Conservation (phyloP, 2,888 invertebrate genomes). For the Aromia moschata region DNA sequence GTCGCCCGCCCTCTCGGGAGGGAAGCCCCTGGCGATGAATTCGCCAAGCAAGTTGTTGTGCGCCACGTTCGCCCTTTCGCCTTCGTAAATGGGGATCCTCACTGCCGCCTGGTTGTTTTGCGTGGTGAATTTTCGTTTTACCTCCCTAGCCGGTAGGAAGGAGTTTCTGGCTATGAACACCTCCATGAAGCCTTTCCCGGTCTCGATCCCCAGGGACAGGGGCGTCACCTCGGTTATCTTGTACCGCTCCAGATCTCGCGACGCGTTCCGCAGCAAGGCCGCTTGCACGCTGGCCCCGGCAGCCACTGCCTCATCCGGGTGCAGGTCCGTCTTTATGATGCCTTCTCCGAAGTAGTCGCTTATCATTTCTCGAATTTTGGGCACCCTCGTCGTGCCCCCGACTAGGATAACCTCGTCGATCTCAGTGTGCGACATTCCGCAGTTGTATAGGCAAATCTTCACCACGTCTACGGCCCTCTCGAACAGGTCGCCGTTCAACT, state of each 20-base stretch:
- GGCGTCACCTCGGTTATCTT: slow-evolving; percentile 45
- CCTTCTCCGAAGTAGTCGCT: slow-evolving; percentile 39
- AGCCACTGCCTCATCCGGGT: slow-evolving; percentile 51
- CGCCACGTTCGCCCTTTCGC: slow-evolving; percentile 34
- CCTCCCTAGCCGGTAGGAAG: slow-evolving; percentile 31
- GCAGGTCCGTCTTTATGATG: slow-evolving; percentile 39
- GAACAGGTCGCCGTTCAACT: slow-evolving; percentile 36
- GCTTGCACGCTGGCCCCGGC: slow-evolving; percentile 50
- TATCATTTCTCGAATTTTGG: slow-evolving; percentile 44
- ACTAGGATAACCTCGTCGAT: slow-evolving; percentile 48
- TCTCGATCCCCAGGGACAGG: slow-evolving; percentile 43
- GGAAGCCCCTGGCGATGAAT: slow-evolving; percentile 32
- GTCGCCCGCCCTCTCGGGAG: slow-evolving; percentile 31
- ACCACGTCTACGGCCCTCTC: slow-evolving; percentile 39
- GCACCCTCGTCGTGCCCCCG: slow-evolving; percentile 50
- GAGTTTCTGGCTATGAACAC: slow-evolving; percentile 43
- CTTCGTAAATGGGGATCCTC: slow-evolving; percentile 37
- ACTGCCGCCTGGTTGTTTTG: slow-evolving; percentile 36
- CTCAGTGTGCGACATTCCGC: slow-evolving; percentile 32
- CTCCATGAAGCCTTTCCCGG: slow-evolving; percentile 37
- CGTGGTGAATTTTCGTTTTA: slow-evolving; percentile 22
- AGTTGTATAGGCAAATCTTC: slow-evolving; percentile 37
- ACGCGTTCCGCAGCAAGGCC: slow-evolving; percentile 32
- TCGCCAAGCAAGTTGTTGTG: slow-evolving; percentile 34
- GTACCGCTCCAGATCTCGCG: slow-evolving; percentile 30